phyloP scores from a whole-genome alignment of 2,888 invertebrate genomes.

The Idaea biselata region DNA sequence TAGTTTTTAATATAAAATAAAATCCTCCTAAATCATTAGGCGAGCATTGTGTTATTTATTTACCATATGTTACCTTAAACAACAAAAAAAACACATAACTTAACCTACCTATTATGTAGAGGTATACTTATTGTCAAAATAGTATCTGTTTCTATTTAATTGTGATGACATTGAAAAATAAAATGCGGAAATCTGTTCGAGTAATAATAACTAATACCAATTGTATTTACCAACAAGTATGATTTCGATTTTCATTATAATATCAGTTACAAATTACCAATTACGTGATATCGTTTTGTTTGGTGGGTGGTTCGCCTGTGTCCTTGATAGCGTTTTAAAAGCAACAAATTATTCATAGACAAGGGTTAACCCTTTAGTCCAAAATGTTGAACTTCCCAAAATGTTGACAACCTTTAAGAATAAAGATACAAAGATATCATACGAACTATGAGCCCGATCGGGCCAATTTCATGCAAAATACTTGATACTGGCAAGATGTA shows the following conservation, averaged over 20 bases:
- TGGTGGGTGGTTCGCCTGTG: background rate
- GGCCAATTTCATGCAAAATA: too few relatives aligned
- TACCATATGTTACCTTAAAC: too few relatives aligned
- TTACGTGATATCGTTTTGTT: background rate
- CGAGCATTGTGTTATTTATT: too few relatives aligned
- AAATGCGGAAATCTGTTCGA: slow-evolving; percentile 22
- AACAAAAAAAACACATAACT: too few relatives aligned
- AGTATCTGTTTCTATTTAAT: background rate
- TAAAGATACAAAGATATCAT: too few relatives aligned
- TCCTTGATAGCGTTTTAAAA: background rate
- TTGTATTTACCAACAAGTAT: background rate
- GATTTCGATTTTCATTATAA: background rate
- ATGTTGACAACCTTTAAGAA: background rate
- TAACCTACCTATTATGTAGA: too few relatives aligned
- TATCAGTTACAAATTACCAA: background rate
- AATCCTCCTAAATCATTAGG: too few relatives aligned
- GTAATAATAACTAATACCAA: slow-evolving; percentile 7
- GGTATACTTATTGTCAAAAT: slow-evolving; percentile 9
- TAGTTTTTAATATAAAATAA: too few relatives aligned
- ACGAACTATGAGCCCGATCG: too few relatives aligned
- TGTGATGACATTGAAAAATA: slow-evolving; percentile 17
- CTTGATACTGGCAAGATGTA: too few relatives aligned
- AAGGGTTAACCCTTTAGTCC: background rate
- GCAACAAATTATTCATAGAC: background rate
- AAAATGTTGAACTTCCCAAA: background rate